Base-by-base conservation (phyloP, 2,888 invertebrate species). In the Apomyelois bistriatella region DNA sequence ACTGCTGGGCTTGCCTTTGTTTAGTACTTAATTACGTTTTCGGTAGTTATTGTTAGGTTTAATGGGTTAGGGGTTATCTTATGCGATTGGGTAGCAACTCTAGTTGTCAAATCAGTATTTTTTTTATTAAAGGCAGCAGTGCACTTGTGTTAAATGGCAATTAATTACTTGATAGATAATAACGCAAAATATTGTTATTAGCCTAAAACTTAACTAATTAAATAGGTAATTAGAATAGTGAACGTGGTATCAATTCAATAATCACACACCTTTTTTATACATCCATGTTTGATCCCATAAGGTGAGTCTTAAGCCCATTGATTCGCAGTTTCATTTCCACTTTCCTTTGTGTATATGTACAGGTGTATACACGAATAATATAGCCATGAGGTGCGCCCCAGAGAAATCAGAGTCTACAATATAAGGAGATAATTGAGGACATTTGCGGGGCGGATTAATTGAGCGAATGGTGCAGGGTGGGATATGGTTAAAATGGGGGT, bases 401-500 rank as follows among this genome's bases (percentile, higher is more conserved):
- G 52, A 52, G 52, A 52, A 52, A 52, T 52, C 52, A 43, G 35
- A 28, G 52, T 37, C 12, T 13, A 51, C 32, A 32, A 47, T 54
- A 37, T 38, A 38, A 28, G 30, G 16, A 50, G 49, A 49, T 46
- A 37, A 50, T 53, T 50, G 40, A 40, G 40, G 30, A 50, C 49
- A 50, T 50, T 38, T 50, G 49, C 32, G 40, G 49, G 13, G 22
- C n/a, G 49, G 40, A 41, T 50, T 50, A 50, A 50, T 50, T 50
- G 49, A 32, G 48, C 28, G 40, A 28, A 46, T 46, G 16, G 30
- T 38, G 49, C 16, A 37, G 41, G 54, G 52, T 35, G 38, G 55
- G 53, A 57, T n/a, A 70, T 72, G 68, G 69, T 60, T 60, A 65
- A 63, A 70, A 75, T 70, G 72, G 70, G 67, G 67, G 64, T 66